These are phyloP conservation scores for Poeciliopsis retropinna DNA, from an alignment of 2,113 vertebrate species.

Conservation along the genomic window DNA sequence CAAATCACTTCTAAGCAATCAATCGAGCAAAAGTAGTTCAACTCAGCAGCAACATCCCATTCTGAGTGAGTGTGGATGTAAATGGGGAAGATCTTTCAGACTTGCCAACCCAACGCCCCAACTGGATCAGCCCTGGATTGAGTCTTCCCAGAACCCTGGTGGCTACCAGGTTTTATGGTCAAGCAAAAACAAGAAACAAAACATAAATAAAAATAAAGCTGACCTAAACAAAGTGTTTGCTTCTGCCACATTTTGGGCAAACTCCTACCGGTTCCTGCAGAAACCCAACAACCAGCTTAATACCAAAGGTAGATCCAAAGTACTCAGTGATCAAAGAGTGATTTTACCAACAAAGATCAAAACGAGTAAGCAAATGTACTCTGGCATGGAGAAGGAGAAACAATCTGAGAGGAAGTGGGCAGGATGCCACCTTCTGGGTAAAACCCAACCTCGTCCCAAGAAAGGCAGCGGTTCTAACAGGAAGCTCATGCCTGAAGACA, in stretches of 20 bases:
- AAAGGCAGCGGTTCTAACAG: neutral
- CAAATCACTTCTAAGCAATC: slow-evolving; percentile 17
- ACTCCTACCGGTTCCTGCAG: slow-evolving; percentile 47
- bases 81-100: slow-evolving; percentile 63
- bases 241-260: slow-evolving; percentile 42
- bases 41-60: slow-evolving; percentile 1
- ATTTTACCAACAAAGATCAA: slow-evolving; percentile 22
- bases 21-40: neutral
- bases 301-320: slow-evolving; percentile 2
- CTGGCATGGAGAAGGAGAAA: slow-evolving; percentile 33
- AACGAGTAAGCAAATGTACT: slow-evolving; percentile 30
- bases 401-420: slow-evolving; percentile 39
- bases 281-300: neutral
- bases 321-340: slow-evolving; percentile 8
- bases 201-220: neutral
- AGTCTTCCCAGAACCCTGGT: slow-evolving; percentile 30
- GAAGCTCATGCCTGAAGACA: neutral
- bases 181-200: slow-evolving; percentile 18
- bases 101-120: slow-evolving; percentile 61
- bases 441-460: slow-evolving; percentile 61
- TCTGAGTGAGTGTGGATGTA: slow-evolving; percentile 24
- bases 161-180: slow-evolving; percentile 36
- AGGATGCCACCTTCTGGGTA: slow-evolving; percentile 59
- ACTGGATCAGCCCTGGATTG: slow-evolving; percentile 36
- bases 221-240: slow-evolving; percentile 17